Percentiles rank a stretch among this genome's conserved stretches.
phyloP scores from a whole-genome alignment of 1,140 invertebrate species.

The Drosophila ogumai region DNA sequence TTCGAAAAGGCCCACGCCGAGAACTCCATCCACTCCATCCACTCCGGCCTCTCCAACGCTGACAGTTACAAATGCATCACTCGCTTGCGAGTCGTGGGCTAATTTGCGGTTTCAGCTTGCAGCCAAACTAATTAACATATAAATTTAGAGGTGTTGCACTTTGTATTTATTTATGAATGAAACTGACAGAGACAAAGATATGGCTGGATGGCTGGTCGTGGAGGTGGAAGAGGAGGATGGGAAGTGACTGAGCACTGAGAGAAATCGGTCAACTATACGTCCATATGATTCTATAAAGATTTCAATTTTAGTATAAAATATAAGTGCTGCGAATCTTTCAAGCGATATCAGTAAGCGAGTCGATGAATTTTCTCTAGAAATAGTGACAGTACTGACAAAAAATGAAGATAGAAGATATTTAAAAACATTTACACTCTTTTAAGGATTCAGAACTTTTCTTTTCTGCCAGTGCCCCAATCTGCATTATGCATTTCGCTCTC shows the following conservation, averaged over 20 bases:
- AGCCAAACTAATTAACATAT: conserved; percentile 67
- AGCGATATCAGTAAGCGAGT: too few relatives aligned
- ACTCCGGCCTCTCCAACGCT: conserved; percentile 15
- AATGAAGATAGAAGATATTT: too few relatives aligned
- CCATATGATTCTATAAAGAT: neutral
- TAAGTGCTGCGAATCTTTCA: too few relatives aligned
- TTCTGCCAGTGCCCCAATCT: conserved; percentile 36
- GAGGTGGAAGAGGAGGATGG: conserved; percentile 32
- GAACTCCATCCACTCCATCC: conserved; percentile 37
- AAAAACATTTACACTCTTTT: neutral
- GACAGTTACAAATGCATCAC: conserved; percentile 66
- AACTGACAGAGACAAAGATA: conserved; percentile 51
- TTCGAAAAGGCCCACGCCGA: conserved; percentile 23
- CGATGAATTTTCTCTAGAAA: too few relatives aligned
- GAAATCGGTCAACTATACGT: neutral
- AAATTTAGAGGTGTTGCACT: conserved; percentile 68
- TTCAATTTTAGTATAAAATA: too few relatives aligned
- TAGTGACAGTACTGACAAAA: too few relatives aligned
- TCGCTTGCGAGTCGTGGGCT: conserved; percentile 44
- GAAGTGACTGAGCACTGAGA: conserved; percentile 16
- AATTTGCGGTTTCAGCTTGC: conserved; percentile 57
- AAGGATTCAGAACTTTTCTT: neutral
- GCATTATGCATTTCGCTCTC: conserved; percentile 25
- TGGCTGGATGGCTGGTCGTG: conserved; percentile 23
- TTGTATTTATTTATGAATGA: conserved; percentile 71